Evolutionary conservation across 2,888 invertebrate species (phyloP), one percentile per base, ranked within the genome.

Genomic region (Lasiommata megera): DNA sequence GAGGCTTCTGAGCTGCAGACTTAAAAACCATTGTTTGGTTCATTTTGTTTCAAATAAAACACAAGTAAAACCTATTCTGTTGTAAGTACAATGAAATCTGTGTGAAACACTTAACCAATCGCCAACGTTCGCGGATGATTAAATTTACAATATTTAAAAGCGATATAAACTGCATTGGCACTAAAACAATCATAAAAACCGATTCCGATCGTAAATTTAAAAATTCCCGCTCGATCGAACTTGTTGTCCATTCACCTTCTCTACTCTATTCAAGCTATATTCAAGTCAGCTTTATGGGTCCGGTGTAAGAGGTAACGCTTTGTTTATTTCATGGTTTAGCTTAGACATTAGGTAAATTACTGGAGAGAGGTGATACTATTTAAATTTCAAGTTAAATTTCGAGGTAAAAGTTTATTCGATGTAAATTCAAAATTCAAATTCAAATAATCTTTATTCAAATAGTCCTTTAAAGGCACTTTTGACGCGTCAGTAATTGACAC

Each of bases 171-270:
- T 67, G 67, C 62, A 65, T 63, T 54, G 61, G 71, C 70, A 77
- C 67, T 80, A 79, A 82, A 82, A 76, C 71, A 74, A 74, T 72
- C 72, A 74, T 82, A 81, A 82, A 82, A 80, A 66, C 69, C 76
- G 76, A 80, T 82, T 81, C 76, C 67, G 65, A 67, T 79, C 79
- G 78, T 82, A 72, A 82, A 82, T 74, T 78, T 76, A 74, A 71
- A 80, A 81, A 82, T 76, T 71, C 70, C 61, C 65, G 68, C 74
- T 73, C 74, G 73, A 46, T 63, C 60, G 61, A 61, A 72, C 56
- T 57, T 76, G 74, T 74, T 74, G n/a, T n/a, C n/a, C n/a, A 69
- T 73, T 9, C 23, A 11, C 31, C 31, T 31, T 46, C 29, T 46
- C 29, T 46, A 29, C 31, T 46, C 31, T 31, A 31, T 46, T 29